Percentiles rank a stretch among this genome's conserved stretches.
phyloP scores from a whole-genome alignment of 2,113 vertebrate species.

The Craseonycteris thonglongyai region DNA sequence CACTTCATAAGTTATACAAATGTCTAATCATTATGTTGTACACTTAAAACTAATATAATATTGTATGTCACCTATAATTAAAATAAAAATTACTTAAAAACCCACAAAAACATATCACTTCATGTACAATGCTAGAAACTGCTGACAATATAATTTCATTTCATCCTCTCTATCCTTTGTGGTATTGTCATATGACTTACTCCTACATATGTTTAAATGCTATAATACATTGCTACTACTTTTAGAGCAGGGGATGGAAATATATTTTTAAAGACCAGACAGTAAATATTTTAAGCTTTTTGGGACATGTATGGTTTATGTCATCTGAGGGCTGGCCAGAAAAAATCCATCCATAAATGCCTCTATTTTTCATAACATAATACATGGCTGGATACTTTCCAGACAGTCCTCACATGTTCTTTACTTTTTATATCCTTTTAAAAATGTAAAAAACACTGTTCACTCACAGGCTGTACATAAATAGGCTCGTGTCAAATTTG shows the following conservation, averaged over 20 bases:
- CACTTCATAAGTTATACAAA: too few relatives aligned
- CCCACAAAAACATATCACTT: not conserved
- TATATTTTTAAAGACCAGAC: not conserved
- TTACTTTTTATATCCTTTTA: not conserved
- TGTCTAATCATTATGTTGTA: too few relatives aligned
- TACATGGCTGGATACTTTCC: too few relatives aligned
- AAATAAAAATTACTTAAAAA: too few relatives aligned
- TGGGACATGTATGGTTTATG: not conserved
- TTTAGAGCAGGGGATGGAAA: not conserved
- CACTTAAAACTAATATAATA: too few relatives aligned
- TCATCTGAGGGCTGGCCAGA: too few relatives aligned
- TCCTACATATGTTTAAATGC: not conserved
- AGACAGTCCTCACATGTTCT: too few relatives aligned
- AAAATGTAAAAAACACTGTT: not conserved
- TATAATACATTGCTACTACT: not conserved
- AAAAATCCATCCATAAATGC: too few relatives aligned
- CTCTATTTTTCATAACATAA: too few relatives aligned
- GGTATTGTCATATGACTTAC: not conserved
- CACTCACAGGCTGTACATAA: not conserved
- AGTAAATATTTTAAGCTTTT: not conserved
- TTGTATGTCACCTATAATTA: too few relatives aligned
- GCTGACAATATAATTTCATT: not conserved
- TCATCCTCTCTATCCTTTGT: not conserved
- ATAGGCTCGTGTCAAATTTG: not conserved
- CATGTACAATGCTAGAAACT: not conserved